phyloP scores from a whole-genome alignment of 92 coral and sea anemone species.

The Phymanthus crucifer region DNA sequence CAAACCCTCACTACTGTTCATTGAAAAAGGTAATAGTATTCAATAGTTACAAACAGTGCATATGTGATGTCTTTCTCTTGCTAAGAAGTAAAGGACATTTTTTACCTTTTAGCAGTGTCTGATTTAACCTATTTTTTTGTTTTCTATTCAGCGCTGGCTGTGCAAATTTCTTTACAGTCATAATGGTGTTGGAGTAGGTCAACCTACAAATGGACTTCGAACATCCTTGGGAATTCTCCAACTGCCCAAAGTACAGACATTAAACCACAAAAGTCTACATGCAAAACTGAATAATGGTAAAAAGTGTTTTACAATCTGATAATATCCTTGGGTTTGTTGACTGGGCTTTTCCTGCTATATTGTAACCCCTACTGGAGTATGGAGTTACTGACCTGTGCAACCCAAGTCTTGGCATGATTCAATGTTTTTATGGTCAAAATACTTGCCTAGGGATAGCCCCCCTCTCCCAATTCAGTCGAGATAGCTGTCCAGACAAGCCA shows the following conservation, averaged over 20 bases:
- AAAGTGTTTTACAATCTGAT: background rate
- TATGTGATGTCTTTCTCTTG: background rate
- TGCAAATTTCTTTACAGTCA: conserved; percentile 69
- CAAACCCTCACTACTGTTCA: conserved; percentile 83
- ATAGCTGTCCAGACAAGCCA: too few species aligned
- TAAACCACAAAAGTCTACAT: conserved; percentile 2
- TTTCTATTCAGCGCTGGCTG: conserved; percentile 73
- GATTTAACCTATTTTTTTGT: background rate
- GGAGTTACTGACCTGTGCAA: too few species aligned
- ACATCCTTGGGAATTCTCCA: conserved; percentile 5
- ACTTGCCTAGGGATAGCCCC: too few species aligned
- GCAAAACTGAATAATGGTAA: conserved; percentile 20
- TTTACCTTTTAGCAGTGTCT: background rate
- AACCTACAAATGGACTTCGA: conserved; percentile 65
- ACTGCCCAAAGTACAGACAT: background rate
- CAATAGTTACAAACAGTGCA: background rate
- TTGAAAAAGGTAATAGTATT: conserved; percentile 74
- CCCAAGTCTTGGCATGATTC: too few species aligned
- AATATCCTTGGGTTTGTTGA: background rate
- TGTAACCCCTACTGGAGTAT: too few species aligned
- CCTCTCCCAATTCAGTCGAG: too few species aligned
- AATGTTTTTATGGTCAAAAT: too few species aligned
- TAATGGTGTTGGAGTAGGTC: conserved; percentile 38
- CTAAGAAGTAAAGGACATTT: background rate
- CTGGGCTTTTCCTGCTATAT: background rate